These are phyloP conservation scores for Eueides isabella DNA, from an alignment of 1,140 invertebrate genomes.

Conservation along the genomic window DNA sequence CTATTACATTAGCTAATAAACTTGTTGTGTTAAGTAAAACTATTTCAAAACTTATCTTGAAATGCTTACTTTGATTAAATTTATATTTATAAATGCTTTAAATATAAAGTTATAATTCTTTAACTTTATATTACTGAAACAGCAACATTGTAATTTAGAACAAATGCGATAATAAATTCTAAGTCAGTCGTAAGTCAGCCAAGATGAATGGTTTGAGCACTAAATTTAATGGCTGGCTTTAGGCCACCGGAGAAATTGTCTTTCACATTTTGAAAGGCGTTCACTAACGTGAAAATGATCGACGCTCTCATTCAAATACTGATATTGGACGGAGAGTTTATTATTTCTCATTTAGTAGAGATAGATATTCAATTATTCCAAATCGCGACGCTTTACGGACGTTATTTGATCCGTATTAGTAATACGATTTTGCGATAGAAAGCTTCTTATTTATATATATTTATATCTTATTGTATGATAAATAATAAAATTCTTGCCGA, in stretches of 20 bases:
- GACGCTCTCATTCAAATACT: slow-evolving; percentile 36
- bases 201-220: slow-evolving; percentile 38
- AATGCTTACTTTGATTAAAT: neutral
- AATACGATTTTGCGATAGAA: no score
- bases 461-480: no score
- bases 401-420: neutral
- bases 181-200: slow-evolving; percentile 37
- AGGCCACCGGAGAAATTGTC: slow-evolving; percentile 41
- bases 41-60: no score
- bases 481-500: no score
- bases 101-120: neutral
- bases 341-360: slow-evolving; percentile 1
- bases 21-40: no score
- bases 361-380: neutral
- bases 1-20: no score
- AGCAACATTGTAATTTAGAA: slow-evolving; percentile 16
- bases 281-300: slow-evolving; percentile 43
- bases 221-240: slow-evolving; percentile 40
- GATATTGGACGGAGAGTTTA: slow-evolving; percentile 31
- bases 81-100: slow-evolving; percentile 16
- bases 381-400: neutral
- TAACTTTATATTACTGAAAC: neutral
- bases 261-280: slow-evolving; percentile 40
- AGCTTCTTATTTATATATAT: no score
- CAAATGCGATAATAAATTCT: slow-evolving; percentile 39